A percentile compares a stretch with the other conserved stretches of the same genome.
These are phyloP conservation scores for Seriola quinqueradiata DNA, from an alignment of 2,113 vertebrate species.

Conservation along the genomic window DNA sequence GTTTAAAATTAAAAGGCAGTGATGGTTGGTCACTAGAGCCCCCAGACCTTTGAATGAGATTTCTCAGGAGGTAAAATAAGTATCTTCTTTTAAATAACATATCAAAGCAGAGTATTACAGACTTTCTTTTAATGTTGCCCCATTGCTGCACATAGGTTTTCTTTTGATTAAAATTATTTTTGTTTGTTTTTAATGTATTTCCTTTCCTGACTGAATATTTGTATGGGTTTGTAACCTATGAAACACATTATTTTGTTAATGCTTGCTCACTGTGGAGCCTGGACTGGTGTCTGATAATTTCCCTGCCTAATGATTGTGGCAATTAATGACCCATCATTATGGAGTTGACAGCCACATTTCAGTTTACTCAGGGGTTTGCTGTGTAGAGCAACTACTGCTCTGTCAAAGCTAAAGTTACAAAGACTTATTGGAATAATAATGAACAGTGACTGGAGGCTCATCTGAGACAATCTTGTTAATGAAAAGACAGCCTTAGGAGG, in stretches of 20 bases:
- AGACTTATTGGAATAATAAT: conserved; percentile 42
- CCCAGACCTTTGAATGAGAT: conserved; percentile 43
- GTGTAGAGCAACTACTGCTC: conserved; percentile 24
- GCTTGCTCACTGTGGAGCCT: conserved; percentile 26
- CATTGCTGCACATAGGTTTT: conserved; percentile 12
- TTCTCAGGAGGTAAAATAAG: conserved; percentile 34
- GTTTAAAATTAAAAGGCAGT: conserved; percentile 51
- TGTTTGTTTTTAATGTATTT: conserved; percentile 27
- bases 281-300: conserved; percentile 16
- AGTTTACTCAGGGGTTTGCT: conserved; percentile 32
- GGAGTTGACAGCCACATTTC: conserved; percentile 42
- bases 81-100: conserved; percentile 35
- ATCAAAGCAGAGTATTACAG: conserved; percentile 26
- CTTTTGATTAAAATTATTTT: conserved; percentile 25
- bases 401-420: conserved; percentile 39
- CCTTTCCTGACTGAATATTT: background rate
- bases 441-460: conserved; percentile 34
- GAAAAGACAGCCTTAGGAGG: conserved; percentile 20
- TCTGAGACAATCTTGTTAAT: conserved; percentile 38
- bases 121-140: conserved; percentile 10
- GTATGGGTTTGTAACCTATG: conserved; percentile 22
- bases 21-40: conserved; percentile 20
- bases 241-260: conserved; percentile 34
- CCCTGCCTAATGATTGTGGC: conserved; percentile 47
- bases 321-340: conserved; percentile 47